Base-by-base conservation (phyloP, 2,888 invertebrate genomes). In the Papilio gigon region DNA sequence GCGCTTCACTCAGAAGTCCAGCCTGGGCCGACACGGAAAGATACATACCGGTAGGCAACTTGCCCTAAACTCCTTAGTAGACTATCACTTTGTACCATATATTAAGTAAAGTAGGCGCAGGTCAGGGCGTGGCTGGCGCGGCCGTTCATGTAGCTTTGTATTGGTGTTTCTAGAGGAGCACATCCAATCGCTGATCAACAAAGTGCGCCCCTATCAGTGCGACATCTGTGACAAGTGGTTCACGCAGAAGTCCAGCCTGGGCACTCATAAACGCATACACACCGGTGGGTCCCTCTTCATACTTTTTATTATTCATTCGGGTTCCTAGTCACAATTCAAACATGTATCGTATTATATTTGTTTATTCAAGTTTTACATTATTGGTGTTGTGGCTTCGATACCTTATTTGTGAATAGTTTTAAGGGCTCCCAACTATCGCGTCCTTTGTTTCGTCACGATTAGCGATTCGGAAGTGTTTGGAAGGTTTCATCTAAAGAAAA, bases 231-330 rank as follows among this genome's bases (percentile, higher is more conserved):
- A 95, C 86, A 96, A 96, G 92, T 93, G 95, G 85, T 96, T 96
- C 91, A 95, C 96, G 77, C 96, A 96, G 92, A 96, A 96, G 91
- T 95, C 95, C 85, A 96, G 96, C 90, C 93, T 96, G 79, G 96
- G 96, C 90, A 96, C 96, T 81, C 96, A 96, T 92, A 95, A 95
- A 87, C 94, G 95, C 84, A 95, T 95, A 80, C 96, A 96, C 87
- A 95, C 95, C 78, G 93, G 93, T 93, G 95, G 92, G 92, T 92
- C 90, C 89, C 87, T 88, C 86, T 88, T 83, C 88, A 88, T 87
- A 82, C 84, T 81, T 82, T 88, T 76, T 86, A 85, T 83, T 86
- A 85, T 87, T 82, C 81, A 79, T 82, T 82, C 81, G 90, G 91
- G 90, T 75, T 90, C 91, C 76, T 79, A 90, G 90, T 87, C 90